Percentiles rank a stretch among this genome's conserved stretches.
Evolutionary conservation across 2,888 invertebrate genomes (phyloP).

Genomic region (Aethes cnicana): DNA sequence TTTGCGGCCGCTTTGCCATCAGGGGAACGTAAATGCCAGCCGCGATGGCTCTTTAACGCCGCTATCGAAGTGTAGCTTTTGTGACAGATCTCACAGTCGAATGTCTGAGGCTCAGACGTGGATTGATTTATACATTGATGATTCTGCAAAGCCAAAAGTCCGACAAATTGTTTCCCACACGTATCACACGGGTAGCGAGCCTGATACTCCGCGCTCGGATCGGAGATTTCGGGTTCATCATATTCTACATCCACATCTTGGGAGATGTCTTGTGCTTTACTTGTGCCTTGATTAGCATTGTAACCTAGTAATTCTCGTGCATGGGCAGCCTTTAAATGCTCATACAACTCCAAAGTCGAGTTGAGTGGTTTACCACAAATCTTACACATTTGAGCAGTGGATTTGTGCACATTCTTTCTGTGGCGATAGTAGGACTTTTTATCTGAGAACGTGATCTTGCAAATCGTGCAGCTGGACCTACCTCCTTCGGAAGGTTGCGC

Average conservation of each 20-base stretch:
- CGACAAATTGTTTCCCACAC: conserved; percentile 81
- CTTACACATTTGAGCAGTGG: conserved; percentile 81
- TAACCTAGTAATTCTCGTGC: conserved; percentile 76
- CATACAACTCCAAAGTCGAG: conserved; percentile 84
- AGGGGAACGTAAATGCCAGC: conserved; percentile 85
- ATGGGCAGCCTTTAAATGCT: conserved; percentile 84
- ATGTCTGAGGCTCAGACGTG: conserved; percentile 65
- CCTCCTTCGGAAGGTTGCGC: conserved; percentile 51
- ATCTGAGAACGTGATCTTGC: conserved; percentile 83
- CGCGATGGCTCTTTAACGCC: conserved; percentile 85
- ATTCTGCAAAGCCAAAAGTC: conserved; percentile 75
- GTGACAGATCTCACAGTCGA: conserved; percentile 85
- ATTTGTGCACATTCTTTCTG: conserved; percentile 80
- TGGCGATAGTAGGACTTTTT: conserved; percentile 84
- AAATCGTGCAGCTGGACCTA: conserved; percentile 82
- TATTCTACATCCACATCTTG: conserved; percentile 64
- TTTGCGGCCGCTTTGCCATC: conserved; percentile 79
- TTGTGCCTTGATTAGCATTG: conserved; percentile 68
- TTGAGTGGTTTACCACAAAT: conserved; percentile 84
- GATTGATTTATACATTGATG: conserved; percentile 78
- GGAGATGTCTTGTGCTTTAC: conserved; percentile 56
- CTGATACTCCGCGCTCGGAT: conserved; percentile 70
- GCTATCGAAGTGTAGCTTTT: conserved; percentile 85
- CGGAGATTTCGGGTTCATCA: conserved; percentile 63
- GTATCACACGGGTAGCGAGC: conserved; percentile 80